Base-by-base conservation (phyloP, 2,888 invertebrate genomes). In the Metalampra italica region DNA sequence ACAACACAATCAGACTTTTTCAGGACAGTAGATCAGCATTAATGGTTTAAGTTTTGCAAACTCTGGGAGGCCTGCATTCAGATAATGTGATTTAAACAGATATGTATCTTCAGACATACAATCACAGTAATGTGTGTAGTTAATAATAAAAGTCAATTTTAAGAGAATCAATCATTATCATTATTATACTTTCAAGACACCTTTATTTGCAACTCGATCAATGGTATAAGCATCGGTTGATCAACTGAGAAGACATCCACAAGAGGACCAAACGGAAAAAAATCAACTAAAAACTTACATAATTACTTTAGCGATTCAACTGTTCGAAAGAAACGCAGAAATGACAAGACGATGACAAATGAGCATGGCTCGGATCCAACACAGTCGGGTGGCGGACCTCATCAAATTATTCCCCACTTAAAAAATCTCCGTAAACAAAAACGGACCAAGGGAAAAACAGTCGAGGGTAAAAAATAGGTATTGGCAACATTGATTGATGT, bases 301-400 rank as follows among this genome's bases (percentile, higher is more conserved):
- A 89, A 89, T 89, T 89, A 89, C 88, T 86, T 78, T 75, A 82
- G 76, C 79, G 77, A 85, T 87, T 81, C 85, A 72, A 87, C 82
- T 84, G 84, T 66, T 80, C 77, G 75, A 84, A 88, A 87, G 88
- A 89, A 88, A 87, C 77, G 82, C 82, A 86, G 86, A 86, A 88
- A 89, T 87, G 89, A 89, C 89, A 89, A 88, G 89, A 88, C 88
- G 88, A 89, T 89, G 89, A 89, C 88, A 89, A 89, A 89, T 88
- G 89, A 89, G 87, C 84, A 70, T 66, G 78, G 79, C 74, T 75
- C 78, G 75, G 78, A 78, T 79, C 83, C 78, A 82, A 75, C 85
- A 68, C 85, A 81, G 86, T 82, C 88, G 88, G 87, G 88, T 88
- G 87, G 88, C 84, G 80, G 79, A 85, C 87, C 89, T 89, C 89